phyloP scores from a whole-genome alignment of 2,113 vertebrate genomes.

The Piliocolobus tephrosceles region DNA sequence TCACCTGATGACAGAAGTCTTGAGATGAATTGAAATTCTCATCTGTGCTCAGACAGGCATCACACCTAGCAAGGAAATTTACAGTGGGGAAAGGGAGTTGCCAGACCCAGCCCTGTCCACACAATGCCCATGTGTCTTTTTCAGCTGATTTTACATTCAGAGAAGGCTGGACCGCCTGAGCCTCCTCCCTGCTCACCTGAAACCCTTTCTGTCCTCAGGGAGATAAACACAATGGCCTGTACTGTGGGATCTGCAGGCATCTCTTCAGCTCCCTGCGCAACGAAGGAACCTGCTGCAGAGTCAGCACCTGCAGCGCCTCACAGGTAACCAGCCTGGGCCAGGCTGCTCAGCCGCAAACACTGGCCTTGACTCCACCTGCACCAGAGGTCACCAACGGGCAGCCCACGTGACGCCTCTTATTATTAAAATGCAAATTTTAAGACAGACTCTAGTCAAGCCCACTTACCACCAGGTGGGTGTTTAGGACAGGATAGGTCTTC shows the following conservation, averaged over 20 bases:
- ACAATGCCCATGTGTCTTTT: not conserved
- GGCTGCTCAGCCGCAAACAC: not conserved
- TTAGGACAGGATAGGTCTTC: not conserved
- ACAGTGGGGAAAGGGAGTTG: not conserved
- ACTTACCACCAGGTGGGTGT: not conserved
- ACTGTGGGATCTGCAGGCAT: constrained; percentile 37
- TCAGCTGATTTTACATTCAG: not conserved
- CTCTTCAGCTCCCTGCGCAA: constrained; percentile 56
- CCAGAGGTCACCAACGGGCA: not conserved
- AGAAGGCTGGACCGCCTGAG: not conserved
- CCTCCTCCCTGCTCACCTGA: not conserved
- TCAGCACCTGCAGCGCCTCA: constrained; percentile 49
- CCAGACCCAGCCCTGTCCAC: no score
- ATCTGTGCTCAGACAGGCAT: not conserved
- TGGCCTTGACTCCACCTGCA: not conserved
- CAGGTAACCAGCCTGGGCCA: not conserved
- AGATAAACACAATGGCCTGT: not conserved
- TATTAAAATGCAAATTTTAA: not conserved
- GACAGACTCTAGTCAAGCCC: not conserved
- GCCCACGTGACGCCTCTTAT: accelerated
- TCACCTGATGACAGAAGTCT: accelerated
- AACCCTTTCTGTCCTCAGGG: not conserved
- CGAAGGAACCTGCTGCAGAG: constrained; percentile 62
- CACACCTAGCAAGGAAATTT: accelerated
- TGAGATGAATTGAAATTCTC: not conserved